Evolutionary conservation across 2,888 invertebrate species (phyloP).

Genomic region (Coremacera marginata): DNA sequence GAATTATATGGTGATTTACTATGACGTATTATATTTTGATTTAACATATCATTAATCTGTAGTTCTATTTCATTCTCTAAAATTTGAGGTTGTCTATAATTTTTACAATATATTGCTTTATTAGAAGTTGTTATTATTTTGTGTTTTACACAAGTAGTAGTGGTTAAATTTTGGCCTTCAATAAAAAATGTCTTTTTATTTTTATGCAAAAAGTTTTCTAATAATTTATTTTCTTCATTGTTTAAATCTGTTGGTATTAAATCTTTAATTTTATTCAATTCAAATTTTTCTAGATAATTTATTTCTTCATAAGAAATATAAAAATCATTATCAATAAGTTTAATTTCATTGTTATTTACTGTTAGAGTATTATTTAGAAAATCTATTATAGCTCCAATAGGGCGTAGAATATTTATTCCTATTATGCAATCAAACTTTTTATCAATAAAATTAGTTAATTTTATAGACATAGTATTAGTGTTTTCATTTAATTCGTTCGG

Average conservation of each 20-base stretch:
- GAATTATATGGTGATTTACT: slow-evolving; percentile 32
- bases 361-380: too few species aligned
- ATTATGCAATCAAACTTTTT: too few species aligned
- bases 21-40: slow-evolving; percentile 29
- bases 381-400: too few species aligned
- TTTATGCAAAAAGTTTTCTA: neutral
- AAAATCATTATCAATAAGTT: too few species aligned
- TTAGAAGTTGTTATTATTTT: slow-evolving; percentile 20
- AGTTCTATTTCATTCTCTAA: slow-evolving; percentile 29
- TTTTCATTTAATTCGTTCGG: too few species aligned
- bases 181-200: slow-evolving; percentile 15
- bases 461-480: too few species aligned
- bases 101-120: slow-evolving; percentile 15
- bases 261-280: neutral
- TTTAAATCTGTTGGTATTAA: neutral
- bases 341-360: too few species aligned
- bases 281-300: too few species aligned
- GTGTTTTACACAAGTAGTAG: slow-evolving; percentile 5
- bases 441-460: too few species aligned
- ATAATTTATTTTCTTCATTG: neutral
- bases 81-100: slow-evolving; percentile 28
- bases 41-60: slow-evolving; percentile 33
- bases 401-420: too few species aligned
- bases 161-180: neutral
- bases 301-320: too few species aligned